Base-by-base conservation (phyloP, 2,797 vertebrate species). In the Chelidonichthys spinosus region DNA sequence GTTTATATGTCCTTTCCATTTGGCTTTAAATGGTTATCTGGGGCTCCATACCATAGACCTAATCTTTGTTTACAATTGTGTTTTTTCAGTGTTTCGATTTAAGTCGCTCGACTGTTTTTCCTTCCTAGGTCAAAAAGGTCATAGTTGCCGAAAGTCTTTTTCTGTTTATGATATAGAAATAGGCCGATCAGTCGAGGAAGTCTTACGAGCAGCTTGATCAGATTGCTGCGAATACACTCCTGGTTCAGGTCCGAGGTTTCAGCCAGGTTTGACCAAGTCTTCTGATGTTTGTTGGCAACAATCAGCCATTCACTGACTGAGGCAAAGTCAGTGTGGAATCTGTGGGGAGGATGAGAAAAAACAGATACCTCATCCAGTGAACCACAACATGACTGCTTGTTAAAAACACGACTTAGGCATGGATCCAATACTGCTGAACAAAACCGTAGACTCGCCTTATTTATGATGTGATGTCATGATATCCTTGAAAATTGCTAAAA, bases 131-230 rank as follows among this genome's bases (percentile, higher is more conserved):
- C 1, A 39, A n/a, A 40, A 6, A 18, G 7, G 11, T 5, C 15
- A 11, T 11, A 15, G 6, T 6, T 52, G 40, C 25, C 36, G 11
- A n/a, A 7, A 11, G 6, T 14, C 8, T 35, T 10, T 35, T 5
- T 10, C 9, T 11, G 13, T 39, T 39, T 14, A 11, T 18, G 17
- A 32, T 61, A 11, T 6, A 44, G n/a, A 63, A 7, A 50, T 39
- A 10, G 40, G 10, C 36, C 10, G 32, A 68, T 25, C 2, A 43
- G 35, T 7, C 2, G 18, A 7, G 6, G 40, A n/a, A 61, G n/a
- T 3, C 80, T 87, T 92, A 99, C 98, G 92, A 96, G 94, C 70
- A 98, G 94, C n/a, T 83, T 85, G 40, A 86, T 84, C 76, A 98
- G 93, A 80, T 85, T 92, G 74, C 85, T 89, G 72, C 90, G 86